Percentiles rank a stretch among this genome's conserved stretches.
phyloP scores from a whole-genome alignment of 2,797 vertebrate genomes.

The Acanthis flammea region DNA sequence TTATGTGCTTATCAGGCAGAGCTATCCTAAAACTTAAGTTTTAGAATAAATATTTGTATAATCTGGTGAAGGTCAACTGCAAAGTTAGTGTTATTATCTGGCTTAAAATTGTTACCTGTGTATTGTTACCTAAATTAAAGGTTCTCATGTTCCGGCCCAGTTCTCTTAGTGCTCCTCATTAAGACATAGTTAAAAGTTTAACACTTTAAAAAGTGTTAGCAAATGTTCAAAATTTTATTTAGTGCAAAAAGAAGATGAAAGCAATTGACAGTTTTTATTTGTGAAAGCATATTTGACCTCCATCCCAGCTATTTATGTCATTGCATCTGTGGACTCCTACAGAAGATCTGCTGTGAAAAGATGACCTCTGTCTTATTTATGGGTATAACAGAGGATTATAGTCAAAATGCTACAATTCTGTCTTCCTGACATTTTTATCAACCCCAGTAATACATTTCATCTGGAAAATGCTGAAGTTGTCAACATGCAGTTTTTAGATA shows the following conservation, averaged over 20 bases:
- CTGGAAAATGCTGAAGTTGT: neutral
- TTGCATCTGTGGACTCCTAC: slow-evolving; percentile 18
- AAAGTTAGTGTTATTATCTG: neutral
- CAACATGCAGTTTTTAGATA: neutral
- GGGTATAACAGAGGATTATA: neutral
- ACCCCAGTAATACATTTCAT: neutral
- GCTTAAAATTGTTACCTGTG: neutral
- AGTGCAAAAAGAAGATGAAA: neutral
- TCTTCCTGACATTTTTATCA: neutral
- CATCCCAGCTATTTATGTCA: slow-evolving; percentile 2
- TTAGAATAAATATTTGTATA: slow-evolving; percentile 19
- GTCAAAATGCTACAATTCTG: neutral
- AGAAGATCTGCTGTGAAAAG: neutral
- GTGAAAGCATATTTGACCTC: neutral
- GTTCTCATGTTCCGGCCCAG: neutral
- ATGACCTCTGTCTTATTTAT: slow-evolving; percentile 1
- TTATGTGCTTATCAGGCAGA: neutral
- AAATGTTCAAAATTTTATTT: neutral
- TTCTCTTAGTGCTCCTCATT: neutral
- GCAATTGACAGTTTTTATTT: slow-evolving; percentile 9
- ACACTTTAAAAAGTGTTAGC: neutral
- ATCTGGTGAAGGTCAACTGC: neutral
- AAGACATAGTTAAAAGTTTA: neutral
- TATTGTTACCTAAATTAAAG: neutral
- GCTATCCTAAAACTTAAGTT: neutral